Evolutionary conservation across 2,797 vertebrate genomes (phyloP).

Genomic region (Anabacerthia variegaticeps): DNA sequence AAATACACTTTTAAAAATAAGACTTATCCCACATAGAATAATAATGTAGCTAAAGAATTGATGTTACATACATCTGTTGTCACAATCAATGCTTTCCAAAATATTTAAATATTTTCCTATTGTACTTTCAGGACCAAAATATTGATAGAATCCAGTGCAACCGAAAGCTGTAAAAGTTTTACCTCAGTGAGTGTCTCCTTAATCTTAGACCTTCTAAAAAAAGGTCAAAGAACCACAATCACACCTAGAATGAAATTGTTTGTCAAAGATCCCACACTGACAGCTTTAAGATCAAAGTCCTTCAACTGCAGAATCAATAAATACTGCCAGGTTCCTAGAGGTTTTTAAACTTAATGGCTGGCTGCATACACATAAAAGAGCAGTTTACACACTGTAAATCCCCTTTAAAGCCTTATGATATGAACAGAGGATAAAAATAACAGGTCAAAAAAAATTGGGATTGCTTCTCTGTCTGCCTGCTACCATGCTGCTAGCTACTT

Average conservation of each 20-base stretch:
- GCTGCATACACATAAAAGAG: neutral
- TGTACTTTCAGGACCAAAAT: neutral
- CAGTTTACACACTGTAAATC: neutral
- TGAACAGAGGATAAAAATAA: neutral
- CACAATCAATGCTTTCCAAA: neutral
- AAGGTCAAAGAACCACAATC: neutral
- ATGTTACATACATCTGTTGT: neutral
- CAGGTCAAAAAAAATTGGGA: neutral
- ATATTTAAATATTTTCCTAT: neutral
- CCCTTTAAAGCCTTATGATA: neutral
- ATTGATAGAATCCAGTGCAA: neutral
- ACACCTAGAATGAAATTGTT: neutral
- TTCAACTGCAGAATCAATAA: neutral
- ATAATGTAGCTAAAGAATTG: neutral
- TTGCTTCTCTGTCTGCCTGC: neutral
- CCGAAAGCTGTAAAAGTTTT: neutral
- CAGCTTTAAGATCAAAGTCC: slow-evolving; percentile 43
- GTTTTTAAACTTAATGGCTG: neutral
- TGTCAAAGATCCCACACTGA: neutral
- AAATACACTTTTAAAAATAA: neutral
- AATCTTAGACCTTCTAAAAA: neutral
- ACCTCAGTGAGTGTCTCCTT: neutral
- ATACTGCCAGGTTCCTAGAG: neutral
- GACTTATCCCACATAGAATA: neutral
- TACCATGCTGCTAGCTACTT: neutral